Base-by-base conservation (phyloP, 2,888 invertebrate genomes). In the Meliscaeva auricollis region DNA sequence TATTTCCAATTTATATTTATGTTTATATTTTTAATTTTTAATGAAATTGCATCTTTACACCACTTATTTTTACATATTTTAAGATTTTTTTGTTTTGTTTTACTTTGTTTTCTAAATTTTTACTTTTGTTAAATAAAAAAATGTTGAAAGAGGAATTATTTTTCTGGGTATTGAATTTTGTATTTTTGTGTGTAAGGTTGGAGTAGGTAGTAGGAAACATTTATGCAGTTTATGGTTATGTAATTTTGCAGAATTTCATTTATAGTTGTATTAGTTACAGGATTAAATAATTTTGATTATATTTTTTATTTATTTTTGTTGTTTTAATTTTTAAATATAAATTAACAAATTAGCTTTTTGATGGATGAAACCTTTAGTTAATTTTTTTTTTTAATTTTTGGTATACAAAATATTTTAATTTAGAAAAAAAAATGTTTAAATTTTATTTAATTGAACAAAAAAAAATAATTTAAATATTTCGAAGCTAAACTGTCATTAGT, bases 191-290 rank as follows among this genome's bases (percentile, higher is more conserved):
- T 44, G 60, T 74, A 56, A 56, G 48, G 70, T 70, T 70, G 79
- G 79, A 84, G 62, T 75, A 75, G 70, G 62, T 75, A 75, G 70
- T 75, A 70, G 66, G 58, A 79, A 75, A 70, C 20, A 58, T 70
- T 20, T 75, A 70, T 79, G 58, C 41, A 32, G 38, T 46, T 78
- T 60, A 30, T 52, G 46, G 58, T 66, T 78, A 73, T 54, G 17
- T 64, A 72, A 66, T 46, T 68, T 66, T 38, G 52, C 46, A 30
- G 9, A 15, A 26, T 76, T 50, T 13, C 41, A 13, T 32, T 76
- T 62, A 15, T 22, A 26, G 46, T 46, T 70, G 35, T 56, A 35
- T 35, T 35, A 13, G 8, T 41, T 72, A 66, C 32, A 22, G 54
- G 50, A 50, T 60, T 68, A 38, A 30, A 60, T 79, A 48, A 8